These are phyloP conservation scores for Prunella himalayana DNA, from an alignment of 2,113 vertebrate genomes.

Conservation along the genomic window DNA sequence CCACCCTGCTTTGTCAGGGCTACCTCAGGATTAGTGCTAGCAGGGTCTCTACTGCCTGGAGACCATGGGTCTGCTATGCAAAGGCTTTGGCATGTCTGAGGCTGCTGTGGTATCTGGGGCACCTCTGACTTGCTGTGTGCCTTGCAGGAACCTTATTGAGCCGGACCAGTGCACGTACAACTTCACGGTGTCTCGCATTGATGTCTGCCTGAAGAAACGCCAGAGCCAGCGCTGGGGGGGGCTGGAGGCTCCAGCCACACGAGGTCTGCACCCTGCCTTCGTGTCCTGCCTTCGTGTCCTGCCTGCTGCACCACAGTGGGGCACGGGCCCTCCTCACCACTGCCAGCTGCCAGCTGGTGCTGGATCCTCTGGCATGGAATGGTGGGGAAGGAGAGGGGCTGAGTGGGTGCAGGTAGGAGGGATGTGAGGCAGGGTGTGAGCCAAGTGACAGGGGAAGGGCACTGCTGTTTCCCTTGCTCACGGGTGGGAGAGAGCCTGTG, in stretches of 20 bases:
- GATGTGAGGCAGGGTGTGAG: neutral
- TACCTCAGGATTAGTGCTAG: neutral
- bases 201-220: slow-evolving; percentile 92
- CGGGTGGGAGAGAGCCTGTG: neutral
- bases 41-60: neutral
- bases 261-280: slow-evolving; percentile 91
- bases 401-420: neutral
- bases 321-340: neutral
- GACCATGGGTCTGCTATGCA: neutral
- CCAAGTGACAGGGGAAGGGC: neutral
- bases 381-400: neutral
- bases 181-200: slow-evolving; percentile 87
- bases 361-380: rapidly evolving
- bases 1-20: neutral
- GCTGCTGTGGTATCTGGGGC: neutral
- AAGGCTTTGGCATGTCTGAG: neutral
- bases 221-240: slow-evolving; percentile 97
- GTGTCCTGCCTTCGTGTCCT: neutral
- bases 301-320: neutral
- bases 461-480: neutral
- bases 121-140: neutral
- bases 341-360: neutral
- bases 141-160: slow-evolving; percentile 90
- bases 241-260: slow-evolving; percentile 91
- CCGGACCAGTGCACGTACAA: slow-evolving; percentile 89